Evolutionary conservation across 1,140 invertebrate genomes (phyloP).

Genomic region (Subanguina moxae): DNA sequence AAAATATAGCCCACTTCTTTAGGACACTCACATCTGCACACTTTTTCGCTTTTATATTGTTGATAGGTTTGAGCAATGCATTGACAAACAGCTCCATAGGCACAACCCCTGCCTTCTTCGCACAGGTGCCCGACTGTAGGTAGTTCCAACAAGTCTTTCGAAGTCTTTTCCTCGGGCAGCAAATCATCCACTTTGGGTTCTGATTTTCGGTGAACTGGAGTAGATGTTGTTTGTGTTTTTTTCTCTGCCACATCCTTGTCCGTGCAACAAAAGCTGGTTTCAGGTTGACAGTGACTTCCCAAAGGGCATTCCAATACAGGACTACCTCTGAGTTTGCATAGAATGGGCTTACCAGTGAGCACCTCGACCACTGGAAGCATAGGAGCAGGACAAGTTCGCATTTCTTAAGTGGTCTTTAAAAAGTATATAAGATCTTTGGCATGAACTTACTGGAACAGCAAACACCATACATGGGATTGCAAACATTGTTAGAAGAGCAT

Average conservation of each 20-base stretch:
- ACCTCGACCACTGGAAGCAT: slow-evolving; percentile 43
- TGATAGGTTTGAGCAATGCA: slow-evolving; percentile 8
- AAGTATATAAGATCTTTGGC: slow-evolving; percentile 4
- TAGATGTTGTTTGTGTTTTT: not conserved
- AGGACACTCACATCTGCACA: slow-evolving; percentile 44
- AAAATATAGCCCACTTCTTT: slow-evolving; percentile 47
- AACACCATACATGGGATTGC: slow-evolving; percentile 32
- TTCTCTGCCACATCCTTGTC: not conserved
- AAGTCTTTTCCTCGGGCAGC: not conserved
- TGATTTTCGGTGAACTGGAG: slow-evolving; percentile 2
- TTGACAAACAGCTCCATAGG: slow-evolving; percentile 2
- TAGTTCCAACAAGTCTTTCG: not conserved
- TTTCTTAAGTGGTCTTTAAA: slow-evolving; percentile 24
- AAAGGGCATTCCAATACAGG: slow-evolving; percentile 32
- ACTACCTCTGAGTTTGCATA: slow-evolving; percentile 42
- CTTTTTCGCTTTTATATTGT: not conserved
- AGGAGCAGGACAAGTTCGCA: slow-evolving; percentile 46
- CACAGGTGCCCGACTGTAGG: not conserved
- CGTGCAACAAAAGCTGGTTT: slow-evolving; percentile 49
- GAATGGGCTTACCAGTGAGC: slow-evolving; percentile 38
- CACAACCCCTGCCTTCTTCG: not conserved
- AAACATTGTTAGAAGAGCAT: slow-evolving; percentile 21
- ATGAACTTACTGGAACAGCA: slow-evolving; percentile 28
- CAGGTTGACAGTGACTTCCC: slow-evolving; percentile 32
- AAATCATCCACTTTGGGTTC: not conserved